phyloP scores from a whole-genome alignment of 2,888 invertebrate species.

The Drosophila setosimentum region DNA sequence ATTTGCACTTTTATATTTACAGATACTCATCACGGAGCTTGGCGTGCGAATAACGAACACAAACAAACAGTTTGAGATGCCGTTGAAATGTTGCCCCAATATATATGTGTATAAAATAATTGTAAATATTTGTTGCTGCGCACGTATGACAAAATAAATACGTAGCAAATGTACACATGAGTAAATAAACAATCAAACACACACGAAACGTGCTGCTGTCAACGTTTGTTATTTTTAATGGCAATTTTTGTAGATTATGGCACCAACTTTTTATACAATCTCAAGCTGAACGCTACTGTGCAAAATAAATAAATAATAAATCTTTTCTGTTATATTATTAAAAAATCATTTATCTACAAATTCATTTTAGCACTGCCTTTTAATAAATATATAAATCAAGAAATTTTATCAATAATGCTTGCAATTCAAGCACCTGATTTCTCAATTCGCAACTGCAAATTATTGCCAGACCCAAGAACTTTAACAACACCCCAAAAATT shows the following conservation, averaged over 20 bases:
- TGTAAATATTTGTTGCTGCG: slow-evolving; percentile 57
- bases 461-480: background rate
- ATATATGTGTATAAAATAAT: slow-evolving; percentile 66
- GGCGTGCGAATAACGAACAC: slow-evolving; percentile 42
- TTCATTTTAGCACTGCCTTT: background rate
- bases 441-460: background rate
- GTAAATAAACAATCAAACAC: slow-evolving; percentile 49
- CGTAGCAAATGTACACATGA: slow-evolving; percentile 33
- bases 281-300: slow-evolving; percentile 14
- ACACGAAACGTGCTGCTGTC: slow-evolving; percentile 64
- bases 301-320: background rate
- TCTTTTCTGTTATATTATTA: background rate
- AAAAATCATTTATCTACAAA: background rate
- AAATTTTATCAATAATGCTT: background rate
- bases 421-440: background rate
- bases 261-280: slow-evolving; percentile 42
- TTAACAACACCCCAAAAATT: background rate
- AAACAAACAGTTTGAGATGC: slow-evolving; percentile 60
- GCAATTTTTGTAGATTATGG: slow-evolving; percentile 62
- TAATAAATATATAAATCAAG: background rate
- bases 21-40: slow-evolving; percentile 20
- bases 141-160: slow-evolving; percentile 74
- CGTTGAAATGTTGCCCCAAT: slow-evolving; percentile 45
- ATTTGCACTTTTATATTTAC: slow-evolving; percentile 53
- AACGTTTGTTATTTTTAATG: slow-evolving; percentile 73